phyloP scores from a whole-genome alignment of 2,113 vertebrate genomes.

The Motacilla tschutschensis region DNA sequence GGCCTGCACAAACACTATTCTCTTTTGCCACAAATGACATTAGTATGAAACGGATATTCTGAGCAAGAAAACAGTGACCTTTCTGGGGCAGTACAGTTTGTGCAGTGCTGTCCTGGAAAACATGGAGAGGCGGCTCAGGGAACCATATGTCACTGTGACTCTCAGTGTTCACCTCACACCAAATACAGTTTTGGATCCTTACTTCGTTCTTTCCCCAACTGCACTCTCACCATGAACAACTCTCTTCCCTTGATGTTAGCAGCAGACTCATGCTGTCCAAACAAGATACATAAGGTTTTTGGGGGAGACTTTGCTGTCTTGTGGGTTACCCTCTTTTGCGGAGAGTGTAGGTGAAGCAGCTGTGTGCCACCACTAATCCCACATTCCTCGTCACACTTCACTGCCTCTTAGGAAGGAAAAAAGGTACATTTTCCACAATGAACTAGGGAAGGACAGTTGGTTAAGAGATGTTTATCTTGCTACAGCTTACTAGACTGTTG shows the following conservation, averaged over 20 bases:
- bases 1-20: background rate
- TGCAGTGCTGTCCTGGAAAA: background rate
- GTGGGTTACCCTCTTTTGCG: background rate
- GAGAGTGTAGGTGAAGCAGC: background rate
- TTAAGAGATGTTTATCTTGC: background rate
- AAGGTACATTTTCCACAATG: fast-evolving
- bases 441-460: background rate
- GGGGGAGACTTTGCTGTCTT: background rate
- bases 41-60: background rate
- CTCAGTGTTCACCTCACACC: background rate
- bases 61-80: background rate
- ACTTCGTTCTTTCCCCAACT: background rate
- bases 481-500: background rate
- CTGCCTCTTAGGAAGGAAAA: background rate
- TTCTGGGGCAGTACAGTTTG: background rate
- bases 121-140: background rate
- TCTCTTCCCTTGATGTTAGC: background rate
- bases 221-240: fast-evolving
- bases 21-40: background rate
- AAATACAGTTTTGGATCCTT: background rate
- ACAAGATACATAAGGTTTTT: background rate
- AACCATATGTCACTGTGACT: fast-evolving
- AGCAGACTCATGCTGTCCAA: background rate
- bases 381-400: background rate
- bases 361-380: background rate